These are phyloP conservation scores for Pica pica DNA, from an alignment of 2,113 vertebrate species.

Conservation along the genomic window DNA sequence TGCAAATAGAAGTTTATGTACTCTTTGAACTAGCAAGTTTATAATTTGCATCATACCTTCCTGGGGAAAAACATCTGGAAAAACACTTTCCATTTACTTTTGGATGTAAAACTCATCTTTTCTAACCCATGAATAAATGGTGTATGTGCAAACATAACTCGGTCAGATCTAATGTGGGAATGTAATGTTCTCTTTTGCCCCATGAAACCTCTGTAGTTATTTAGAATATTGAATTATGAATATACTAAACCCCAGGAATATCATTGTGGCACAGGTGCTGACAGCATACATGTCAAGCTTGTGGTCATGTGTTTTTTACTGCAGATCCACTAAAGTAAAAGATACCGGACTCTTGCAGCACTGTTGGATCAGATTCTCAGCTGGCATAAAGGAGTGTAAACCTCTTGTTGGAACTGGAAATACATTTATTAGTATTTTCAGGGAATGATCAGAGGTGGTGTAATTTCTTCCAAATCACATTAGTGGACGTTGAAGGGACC, in stretches of 20 bases:
- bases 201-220: not conserved
- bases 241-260: not conserved
- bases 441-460: not conserved
- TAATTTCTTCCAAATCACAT: not conserved
- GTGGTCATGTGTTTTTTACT: not conserved
- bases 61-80: not conserved
- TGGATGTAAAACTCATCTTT: not conserved
- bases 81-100: not conserved
- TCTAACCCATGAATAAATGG: not conserved
- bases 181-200: not conserved
- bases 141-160: not conserved
- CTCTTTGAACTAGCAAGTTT: not conserved
- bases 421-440: not conserved
- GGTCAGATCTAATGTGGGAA: not conserved
- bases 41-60: not conserved
- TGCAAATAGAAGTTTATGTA: not conserved
- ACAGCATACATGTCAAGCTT: not conserved
- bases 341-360: not conserved
- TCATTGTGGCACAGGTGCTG: not conserved
- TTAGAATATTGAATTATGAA: not conserved
- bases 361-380: not conserved
- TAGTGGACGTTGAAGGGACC: not conserved
- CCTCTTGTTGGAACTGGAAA: not conserved
- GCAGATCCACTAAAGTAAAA: not conserved
- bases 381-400: not conserved